Percentiles rank a stretch among this genome's conserved stretches.
phyloP scores from a whole-genome alignment of 2,797 vertebrate genomes.

The Borostomias antarcticus region DNA sequence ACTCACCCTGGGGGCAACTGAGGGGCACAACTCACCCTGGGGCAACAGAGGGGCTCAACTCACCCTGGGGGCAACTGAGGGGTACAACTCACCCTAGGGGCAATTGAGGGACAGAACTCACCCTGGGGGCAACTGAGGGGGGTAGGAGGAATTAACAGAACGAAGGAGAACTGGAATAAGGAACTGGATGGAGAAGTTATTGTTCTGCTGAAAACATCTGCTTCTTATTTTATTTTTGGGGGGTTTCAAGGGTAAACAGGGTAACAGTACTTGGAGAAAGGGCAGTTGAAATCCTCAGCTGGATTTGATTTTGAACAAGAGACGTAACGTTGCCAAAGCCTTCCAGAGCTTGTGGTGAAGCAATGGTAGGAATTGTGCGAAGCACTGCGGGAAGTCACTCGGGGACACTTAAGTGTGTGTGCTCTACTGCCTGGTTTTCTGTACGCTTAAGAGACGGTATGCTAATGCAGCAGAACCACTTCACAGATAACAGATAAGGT shows the following conservation, averaged over 20 bases:
- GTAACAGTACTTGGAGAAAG: conserved; percentile 36
- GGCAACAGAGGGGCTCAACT: too few species aligned
- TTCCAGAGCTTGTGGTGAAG: conserved; percentile 21
- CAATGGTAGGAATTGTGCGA: too few species aligned
- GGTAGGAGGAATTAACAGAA: conserved; percentile 26
- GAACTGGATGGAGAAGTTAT: conserved; percentile 42
- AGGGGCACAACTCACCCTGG: too few species aligned
- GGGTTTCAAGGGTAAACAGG: conserved; percentile 62
- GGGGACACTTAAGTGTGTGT: too few species aligned
- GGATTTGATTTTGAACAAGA: conserved; percentile 55
- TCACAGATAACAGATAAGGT: too few species aligned
- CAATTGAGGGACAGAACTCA: too few species aligned
- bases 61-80: too few species aligned
- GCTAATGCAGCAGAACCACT: background rate
- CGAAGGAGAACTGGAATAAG: conserved; percentile 11
- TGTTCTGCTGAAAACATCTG: conserved; percentile 65
- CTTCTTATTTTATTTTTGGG: conserved; percentile 56
- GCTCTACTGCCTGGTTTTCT: background rate
- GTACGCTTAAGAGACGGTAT: conserved; percentile 3
- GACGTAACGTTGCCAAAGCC: conserved; percentile 37
- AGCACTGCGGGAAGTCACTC: conserved; percentile 16
- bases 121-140: too few species aligned
- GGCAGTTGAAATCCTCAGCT: conserved; percentile 49
- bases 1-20: too few species aligned
- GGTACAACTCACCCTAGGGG: too few species aligned